Base-by-base conservation (phyloP, 2,797 vertebrate genomes). In the Sebastes vulpes region DNA sequence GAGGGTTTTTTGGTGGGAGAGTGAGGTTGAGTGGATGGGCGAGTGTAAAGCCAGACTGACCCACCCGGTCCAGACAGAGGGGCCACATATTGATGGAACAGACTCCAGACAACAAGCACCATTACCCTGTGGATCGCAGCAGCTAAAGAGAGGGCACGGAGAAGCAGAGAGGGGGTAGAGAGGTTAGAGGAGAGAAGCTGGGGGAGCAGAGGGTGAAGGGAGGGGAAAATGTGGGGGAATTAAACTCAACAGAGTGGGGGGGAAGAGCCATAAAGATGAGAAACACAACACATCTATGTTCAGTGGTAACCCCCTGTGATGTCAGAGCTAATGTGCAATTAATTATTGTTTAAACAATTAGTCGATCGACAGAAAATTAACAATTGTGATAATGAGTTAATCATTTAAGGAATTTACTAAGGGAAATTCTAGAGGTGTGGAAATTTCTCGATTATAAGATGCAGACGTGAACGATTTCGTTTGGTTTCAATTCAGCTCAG, bases 41-140 rank as follows among this genome's bases (percentile, higher is more conserved):
- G 18, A 76, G 71, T 66, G 57, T 64, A 86, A 80, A 77, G 35
- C 77, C 68, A 72, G 81, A 56, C 54, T 79, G 84, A 92, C 91
- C 90, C 65, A 52, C 29, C 64, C 31, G 7, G 72, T 73, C 72
- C 83, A 81, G 84, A 88, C 79, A 58, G 70, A 86, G 68, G 69
- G 82, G 77, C 74, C 77, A 74, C 60, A 81, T 93, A 88, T 88
- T 86, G 87, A 93, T 86, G 85, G 85, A 90, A 77, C 90, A 90
- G 86, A 91, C 85, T 90, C 79, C 65, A 84, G 90, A 82, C 67
- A 82, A 94, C 89, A 94, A 91, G 90, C 92, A 85, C 85, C 90
- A 94, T 94, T 94, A 94, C 91, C 84, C 87, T 65, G 83, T 82
- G 83, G 83, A 86, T 83, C 14, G 1, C 75, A 65, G 75, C 58